Conservation (phyloP, 1,140 invertebrate genomes). For the Bombus polaris region DNA sequence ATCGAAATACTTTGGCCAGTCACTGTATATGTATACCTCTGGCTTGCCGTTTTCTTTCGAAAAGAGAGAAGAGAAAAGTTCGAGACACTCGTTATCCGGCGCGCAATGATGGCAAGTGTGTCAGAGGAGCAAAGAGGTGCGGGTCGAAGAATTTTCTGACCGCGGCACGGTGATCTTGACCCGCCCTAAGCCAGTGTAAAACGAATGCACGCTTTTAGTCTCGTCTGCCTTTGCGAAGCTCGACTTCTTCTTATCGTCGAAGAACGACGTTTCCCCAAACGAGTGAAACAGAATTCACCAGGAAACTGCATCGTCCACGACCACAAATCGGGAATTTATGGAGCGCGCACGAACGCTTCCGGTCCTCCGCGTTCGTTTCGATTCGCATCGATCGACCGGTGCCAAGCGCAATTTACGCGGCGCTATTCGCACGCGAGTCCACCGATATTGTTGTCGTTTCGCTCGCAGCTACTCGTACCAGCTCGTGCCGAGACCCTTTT, state of each 20-base stretch:
- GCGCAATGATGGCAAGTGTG: neutral
- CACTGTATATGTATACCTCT: neutral
- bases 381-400: constrained; percentile 7
- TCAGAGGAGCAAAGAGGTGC: neutral
- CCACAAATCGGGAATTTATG: constrained; percentile 55
- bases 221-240: neutral
- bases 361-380: neutral
- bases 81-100: too few relatives aligned
- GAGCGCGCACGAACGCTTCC: neutral
- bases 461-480: neutral
- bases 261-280: too few relatives aligned
- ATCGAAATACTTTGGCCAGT: too few relatives aligned
- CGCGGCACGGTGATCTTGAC: constrained; percentile 47
- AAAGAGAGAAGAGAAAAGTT: neutral
- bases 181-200: neutral
- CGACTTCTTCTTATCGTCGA: neutral
- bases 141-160: constrained; percentile 36
- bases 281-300: neutral
- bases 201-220: neutral
- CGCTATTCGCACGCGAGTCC: neutral
- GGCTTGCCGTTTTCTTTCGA: neutral
- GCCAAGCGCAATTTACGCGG: constrained; percentile 2
- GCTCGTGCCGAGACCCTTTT: neutral
- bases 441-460: constrained; percentile 9
- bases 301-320: neutral